A percentile compares a stretch with the other conserved stretches of the same genome.
These are phyloP conservation scores for Diadegma fenestrale DNA, from an alignment of 2,888 invertebrate species.

Conservation along the genomic window DNA sequence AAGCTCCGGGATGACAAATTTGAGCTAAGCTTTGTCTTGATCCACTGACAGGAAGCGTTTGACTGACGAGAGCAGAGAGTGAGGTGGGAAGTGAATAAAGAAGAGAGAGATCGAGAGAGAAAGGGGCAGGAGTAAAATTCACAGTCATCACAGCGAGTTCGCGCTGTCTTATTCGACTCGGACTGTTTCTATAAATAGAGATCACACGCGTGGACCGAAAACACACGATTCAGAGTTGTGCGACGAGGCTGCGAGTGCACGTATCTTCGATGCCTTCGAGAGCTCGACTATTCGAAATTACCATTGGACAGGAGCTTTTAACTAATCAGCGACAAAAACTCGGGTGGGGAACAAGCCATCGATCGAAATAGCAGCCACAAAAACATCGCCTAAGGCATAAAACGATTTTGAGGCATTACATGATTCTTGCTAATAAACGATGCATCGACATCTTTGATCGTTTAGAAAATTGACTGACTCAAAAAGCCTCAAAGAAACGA, in stretches of 20 bases:
- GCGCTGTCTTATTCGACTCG: slow-evolving; percentile 70
- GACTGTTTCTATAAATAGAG: slow-evolving; percentile 70
- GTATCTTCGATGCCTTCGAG: slow-evolving; percentile 66
- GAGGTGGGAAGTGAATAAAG: slow-evolving; percentile 54
- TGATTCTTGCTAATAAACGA: slow-evolving; percentile 28
- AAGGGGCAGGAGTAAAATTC: slow-evolving; percentile 74
- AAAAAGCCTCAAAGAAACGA: not conserved
- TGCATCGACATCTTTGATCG: slow-evolving; percentile 33
- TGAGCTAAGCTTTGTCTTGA: slow-evolving; percentile 43
- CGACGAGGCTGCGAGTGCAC: slow-evolving; percentile 68
- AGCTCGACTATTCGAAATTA: slow-evolving; percentile 39
- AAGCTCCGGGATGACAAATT: slow-evolving; percentile 24
- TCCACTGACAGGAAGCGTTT: slow-evolving; percentile 81
- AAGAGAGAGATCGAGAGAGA: slow-evolving; percentile 61
- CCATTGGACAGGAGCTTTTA: slow-evolving; percentile 47
- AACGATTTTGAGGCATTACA: slow-evolving; percentile 14
- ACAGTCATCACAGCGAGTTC: slow-evolving; percentile 79
- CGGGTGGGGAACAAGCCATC: slow-evolving; percentile 42
- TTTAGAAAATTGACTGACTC: slow-evolving; percentile 16
- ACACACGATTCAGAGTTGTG: slow-evolving; percentile 76
- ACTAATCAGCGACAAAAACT: slow-evolving; percentile 63
- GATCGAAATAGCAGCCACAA: slow-evolving; percentile 62
- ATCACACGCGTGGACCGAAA: slow-evolving; percentile 64
- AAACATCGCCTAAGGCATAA: not conserved
- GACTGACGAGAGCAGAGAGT: slow-evolving; percentile 78